These are phyloP conservation scores for Ifrita kowaldi DNA, from an alignment of 2,113 vertebrate species.

Conservation along the genomic window DNA sequence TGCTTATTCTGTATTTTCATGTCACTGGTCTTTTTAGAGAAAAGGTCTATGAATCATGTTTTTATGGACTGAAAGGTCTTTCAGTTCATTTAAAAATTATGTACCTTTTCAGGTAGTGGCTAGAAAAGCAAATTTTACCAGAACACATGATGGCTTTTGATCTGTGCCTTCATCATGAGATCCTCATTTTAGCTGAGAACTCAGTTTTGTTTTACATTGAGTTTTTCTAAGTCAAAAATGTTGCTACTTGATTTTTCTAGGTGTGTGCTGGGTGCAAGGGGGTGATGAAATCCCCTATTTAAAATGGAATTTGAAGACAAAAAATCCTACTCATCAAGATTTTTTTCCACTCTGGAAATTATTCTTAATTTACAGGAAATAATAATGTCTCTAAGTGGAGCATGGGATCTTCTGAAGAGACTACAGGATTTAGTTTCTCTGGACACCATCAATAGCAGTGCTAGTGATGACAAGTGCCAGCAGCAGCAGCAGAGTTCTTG, in stretches of 20 bases:
- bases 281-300: neutral
- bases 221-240: neutral
- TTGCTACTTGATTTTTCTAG: neutral
- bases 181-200: neutral
- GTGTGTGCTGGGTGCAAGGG: neutral
- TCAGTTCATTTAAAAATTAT: neutral
- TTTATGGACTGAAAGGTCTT: neutral
- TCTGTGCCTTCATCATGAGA: neutral
- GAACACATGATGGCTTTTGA: neutral
- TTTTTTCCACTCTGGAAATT: neutral
- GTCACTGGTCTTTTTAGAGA: neutral
- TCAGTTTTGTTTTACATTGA: neutral
- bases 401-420: neutral
- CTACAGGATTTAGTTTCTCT: neutral
- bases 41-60: neutral
- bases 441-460: neutral
- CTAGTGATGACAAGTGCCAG: neutral
- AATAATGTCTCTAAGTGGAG: neutral
- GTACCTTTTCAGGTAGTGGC: neutral
- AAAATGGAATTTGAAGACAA: neutral
- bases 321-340: fast-evolving
- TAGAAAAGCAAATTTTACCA: neutral
- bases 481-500: neutral
- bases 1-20: neutral
- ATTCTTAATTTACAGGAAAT: neutral